Percentiles rank a stretch among this genome's conserved stretches.
Evolutionary conservation across 2,888 invertebrate genomes (phyloP).

Genomic region (Digitonthophagus gazella): DNA sequence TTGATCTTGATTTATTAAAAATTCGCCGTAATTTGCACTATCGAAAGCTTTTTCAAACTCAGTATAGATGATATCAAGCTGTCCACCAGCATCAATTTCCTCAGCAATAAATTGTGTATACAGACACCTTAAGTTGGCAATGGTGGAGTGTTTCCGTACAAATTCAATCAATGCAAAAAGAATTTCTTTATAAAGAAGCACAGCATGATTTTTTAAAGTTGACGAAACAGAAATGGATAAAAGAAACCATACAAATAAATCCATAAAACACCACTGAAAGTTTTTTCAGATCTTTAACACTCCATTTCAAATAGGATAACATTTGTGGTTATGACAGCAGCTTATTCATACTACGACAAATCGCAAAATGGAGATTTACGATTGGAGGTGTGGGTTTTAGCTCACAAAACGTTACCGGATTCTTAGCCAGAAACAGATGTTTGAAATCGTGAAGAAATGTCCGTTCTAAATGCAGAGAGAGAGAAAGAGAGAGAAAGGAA

Average conservation of each 20-base stretch:
- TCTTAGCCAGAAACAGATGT: not conserved
- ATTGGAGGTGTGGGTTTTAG: not conserved
- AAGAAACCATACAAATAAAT: too few species aligned
- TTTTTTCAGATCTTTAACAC: too few species aligned
- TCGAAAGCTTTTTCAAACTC: constrained; percentile 6
- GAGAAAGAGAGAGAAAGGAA: too few species aligned
- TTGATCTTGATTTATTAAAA: too few species aligned
- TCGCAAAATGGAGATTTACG: not conserved
- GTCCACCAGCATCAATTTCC: constrained; percentile 3
- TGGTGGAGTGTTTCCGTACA: not conserved
- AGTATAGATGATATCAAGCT: constrained; percentile 7
- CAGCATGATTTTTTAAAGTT: too few species aligned
- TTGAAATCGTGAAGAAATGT: not conserved
- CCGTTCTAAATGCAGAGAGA: not conserved
- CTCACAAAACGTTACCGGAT: not conserved
- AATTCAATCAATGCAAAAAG: too few species aligned
- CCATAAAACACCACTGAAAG: too few species aligned
- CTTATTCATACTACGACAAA: not conserved
- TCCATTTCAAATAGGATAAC: too few species aligned
- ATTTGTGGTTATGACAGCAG: too few species aligned
- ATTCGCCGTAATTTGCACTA: constrained; percentile 4
- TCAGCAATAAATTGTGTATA: constrained; percentile 2
- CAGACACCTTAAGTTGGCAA: not conserved
- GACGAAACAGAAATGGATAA: too few species aligned
- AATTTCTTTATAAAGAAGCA: too few species aligned